Percentiles rank a stretch among this genome's conserved stretches.
Conservation (phyloP, 2,888 invertebrate species). For the Tinea trinotella region DNA sequence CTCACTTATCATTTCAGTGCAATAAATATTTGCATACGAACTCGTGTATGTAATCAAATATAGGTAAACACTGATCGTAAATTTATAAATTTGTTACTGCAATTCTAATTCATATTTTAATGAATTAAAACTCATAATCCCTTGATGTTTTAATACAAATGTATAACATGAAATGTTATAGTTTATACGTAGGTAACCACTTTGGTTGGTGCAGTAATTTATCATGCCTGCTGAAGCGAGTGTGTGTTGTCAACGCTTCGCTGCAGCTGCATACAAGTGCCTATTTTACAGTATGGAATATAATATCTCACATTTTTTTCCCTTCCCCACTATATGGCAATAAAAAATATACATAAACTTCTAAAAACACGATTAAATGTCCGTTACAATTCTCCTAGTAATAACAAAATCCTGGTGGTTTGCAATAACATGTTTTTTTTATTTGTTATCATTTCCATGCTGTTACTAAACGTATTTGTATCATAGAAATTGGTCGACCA, state of each 20-base stretch:
- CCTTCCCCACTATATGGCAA: background rate
- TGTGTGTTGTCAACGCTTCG: slow-evolving; percentile 18
- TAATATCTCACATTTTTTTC: slow-evolving; percentile 7
- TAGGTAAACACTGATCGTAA: background rate
- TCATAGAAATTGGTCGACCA: too few species aligned
- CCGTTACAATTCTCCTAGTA: too few species aligned
- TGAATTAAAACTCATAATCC: slow-evolving; percentile 36
- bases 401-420: too few species aligned
- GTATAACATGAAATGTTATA: background rate
- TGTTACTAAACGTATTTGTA: too few species aligned
- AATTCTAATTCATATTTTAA: slow-evolving; percentile 20
- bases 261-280: slow-evolving; percentile 11
- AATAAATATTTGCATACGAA: background rate
- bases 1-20: background rate
- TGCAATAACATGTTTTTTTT: too few species aligned
- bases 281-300: background rate
- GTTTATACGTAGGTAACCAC: slow-evolving; percentile 14
- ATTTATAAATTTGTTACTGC: background rate
- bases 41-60: background rate
- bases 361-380: background rate
- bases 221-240: slow-evolving; percentile 17
- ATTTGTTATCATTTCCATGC: too few species aligned
- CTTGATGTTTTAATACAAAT: slow-evolving; percentile 32
- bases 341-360: background rate
- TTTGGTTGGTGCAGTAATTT: slow-evolving; percentile 18